phyloP scores from a whole-genome alignment of 2,888 invertebrate species.

The Antheraea yamamai region DNA sequence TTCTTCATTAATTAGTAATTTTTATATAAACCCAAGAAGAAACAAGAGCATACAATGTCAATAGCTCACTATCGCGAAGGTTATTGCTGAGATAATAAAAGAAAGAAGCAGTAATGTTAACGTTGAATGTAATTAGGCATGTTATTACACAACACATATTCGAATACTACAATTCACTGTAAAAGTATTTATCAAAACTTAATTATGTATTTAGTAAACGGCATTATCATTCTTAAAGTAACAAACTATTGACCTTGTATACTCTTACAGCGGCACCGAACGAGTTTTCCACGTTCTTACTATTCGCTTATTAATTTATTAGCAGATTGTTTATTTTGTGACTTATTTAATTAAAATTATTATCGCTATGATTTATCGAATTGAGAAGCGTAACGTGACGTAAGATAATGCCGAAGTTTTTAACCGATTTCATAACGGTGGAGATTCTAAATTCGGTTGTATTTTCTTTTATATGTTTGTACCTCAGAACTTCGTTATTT shows the following conservation, averaged over 20 bases:
- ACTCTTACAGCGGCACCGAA: background rate
- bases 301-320: background rate
- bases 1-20: background rate
- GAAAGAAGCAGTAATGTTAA: conserved; percentile 4
- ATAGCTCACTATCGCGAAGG: conserved; percentile 27
- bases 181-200: background rate
- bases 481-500: too few relatives aligned
- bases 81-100: conserved; percentile 15
- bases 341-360: too few relatives aligned
- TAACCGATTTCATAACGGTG: too few relatives aligned
- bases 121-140: background rate
- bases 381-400: too few relatives aligned
- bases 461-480: too few relatives aligned
- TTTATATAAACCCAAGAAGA: background rate
- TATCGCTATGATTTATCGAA: too few relatives aligned
- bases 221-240: background rate
- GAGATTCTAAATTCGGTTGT: too few relatives aligned
- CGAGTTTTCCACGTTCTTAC: background rate
- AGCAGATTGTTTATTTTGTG: background rate
- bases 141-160: background rate
- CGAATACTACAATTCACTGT: background rate
- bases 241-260: background rate
- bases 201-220: background rate
- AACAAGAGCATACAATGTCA: conserved; percentile 19
- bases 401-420: too few relatives aligned